These are phyloP conservation scores for Coendou prehensilis DNA, from an alignment of 2,797 vertebrate genomes.

Conservation along the genomic window DNA sequence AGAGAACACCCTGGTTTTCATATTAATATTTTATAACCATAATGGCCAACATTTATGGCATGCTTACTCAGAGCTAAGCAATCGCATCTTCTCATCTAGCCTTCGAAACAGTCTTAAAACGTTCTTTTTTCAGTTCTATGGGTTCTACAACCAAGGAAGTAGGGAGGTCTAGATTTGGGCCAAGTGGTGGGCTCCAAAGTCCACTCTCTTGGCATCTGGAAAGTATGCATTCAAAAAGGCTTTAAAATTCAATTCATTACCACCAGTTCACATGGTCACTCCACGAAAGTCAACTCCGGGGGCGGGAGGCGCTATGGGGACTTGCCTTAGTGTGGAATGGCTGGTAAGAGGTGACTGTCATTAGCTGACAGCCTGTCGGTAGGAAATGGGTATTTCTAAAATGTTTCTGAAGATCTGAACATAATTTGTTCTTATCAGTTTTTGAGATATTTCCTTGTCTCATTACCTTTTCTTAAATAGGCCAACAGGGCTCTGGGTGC, in stretches of 20 bases:
- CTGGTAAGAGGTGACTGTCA: background rate
- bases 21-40: slow-evolving; percentile 71
- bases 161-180: background rate
- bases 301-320: background rate
- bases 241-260: background rate
- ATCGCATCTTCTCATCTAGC: background rate
- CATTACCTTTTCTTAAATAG: slow-evolving; percentile 38
- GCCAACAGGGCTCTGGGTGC: background rate
- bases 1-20: slow-evolving; percentile 46
- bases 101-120: background rate
- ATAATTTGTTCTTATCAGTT: background rate
- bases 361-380: background rate
- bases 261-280: background rate
- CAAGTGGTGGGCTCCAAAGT: background rate
- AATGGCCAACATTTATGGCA: background rate
- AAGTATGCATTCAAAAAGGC: background rate
- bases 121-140: background rate
- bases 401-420: background rate
- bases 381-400: slow-evolving; percentile 34
- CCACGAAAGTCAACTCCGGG: background rate
- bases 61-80: background rate
- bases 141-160: background rate
- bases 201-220: background rate
- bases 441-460: slow-evolving; percentile 28
- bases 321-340: background rate